A percentile compares a stretch with the other conserved stretches of the same genome.
These are phyloP conservation scores for Falco cherrug DNA, from an alignment of 2,797 vertebrate species.

Conservation along the genomic window DNA sequence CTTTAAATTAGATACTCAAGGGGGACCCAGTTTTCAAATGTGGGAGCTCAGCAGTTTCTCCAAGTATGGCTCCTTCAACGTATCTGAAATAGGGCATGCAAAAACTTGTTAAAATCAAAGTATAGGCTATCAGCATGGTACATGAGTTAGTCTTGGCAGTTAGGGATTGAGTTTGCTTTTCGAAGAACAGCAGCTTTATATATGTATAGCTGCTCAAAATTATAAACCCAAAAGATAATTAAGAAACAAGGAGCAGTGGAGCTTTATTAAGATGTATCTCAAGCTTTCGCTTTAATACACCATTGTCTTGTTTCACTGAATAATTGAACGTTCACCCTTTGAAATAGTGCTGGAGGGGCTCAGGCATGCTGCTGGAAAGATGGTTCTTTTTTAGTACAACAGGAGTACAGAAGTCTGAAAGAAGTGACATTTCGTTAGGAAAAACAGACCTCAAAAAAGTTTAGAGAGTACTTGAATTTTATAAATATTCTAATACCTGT, in stretches of 20 bases:
- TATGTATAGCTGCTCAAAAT: background rate
- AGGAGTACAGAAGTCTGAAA: conserved; percentile 37
- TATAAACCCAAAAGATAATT: conserved; percentile 36
- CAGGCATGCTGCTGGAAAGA: conserved; percentile 13
- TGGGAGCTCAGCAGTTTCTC: background rate
- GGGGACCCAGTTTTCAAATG: background rate
- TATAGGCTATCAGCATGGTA: background rate
- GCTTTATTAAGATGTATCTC: conserved; percentile 44
- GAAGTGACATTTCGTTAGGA: conserved; percentile 49
- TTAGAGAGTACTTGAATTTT: conserved; percentile 50
- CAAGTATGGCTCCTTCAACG: background rate
- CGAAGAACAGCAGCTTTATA: background rate
- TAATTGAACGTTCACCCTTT: conserved; percentile 55
- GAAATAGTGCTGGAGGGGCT: conserved; percentile 58
- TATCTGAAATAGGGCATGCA: background rate
- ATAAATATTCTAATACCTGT: conserved; percentile 65
- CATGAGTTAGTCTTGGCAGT: background rate
- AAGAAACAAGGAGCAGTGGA: conserved; percentile 5
- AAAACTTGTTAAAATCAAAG: background rate
- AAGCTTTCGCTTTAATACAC: conserved; percentile 28
- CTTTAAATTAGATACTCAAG: background rate
- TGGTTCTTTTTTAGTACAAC: conserved; percentile 49
- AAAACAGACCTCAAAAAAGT: conserved; percentile 64
- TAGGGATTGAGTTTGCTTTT: background rate
- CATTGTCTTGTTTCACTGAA: conserved; percentile 62